These are phyloP conservation scores for Lysiphlebus fabarum DNA, from an alignment of 1,140 invertebrate species.

Conservation along the genomic window DNA sequence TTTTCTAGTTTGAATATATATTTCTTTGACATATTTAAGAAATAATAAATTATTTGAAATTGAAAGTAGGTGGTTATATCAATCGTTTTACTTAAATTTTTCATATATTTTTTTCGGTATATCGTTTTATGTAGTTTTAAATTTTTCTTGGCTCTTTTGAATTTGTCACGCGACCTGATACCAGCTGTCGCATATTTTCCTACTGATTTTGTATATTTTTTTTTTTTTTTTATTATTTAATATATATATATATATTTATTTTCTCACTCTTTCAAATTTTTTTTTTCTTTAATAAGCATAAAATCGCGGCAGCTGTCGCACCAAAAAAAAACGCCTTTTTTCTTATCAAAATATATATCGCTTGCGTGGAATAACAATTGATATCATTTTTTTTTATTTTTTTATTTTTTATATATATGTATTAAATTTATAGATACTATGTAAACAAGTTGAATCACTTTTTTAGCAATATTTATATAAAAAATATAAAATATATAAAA, in stretches of 20 bases:
- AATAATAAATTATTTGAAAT: too few species aligned
- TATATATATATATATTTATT: slow-evolving; percentile 9
- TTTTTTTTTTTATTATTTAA: too few species aligned
- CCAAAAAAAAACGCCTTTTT: slow-evolving; percentile 26
- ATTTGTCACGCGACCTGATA: slow-evolving; percentile 43
- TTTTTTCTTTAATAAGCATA: slow-evolving; percentile 39
- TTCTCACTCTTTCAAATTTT: slow-evolving; percentile 14
- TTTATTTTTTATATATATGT: neutral
- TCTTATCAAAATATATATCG: slow-evolving; percentile 25
- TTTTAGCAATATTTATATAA: too few species aligned
- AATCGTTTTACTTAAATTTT: neutral
- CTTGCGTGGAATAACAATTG: slow-evolving; percentile 30
- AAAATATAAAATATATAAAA: too few species aligned
- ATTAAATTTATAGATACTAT: too few species aligned
- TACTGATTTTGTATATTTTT: too few species aligned
- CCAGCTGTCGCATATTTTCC: slow-evolving; percentile 31
- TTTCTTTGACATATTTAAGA: too few species aligned
- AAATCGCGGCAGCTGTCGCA: slow-evolving; percentile 36
- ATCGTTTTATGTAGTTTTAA: slow-evolving; percentile 11
- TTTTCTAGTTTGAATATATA: too few species aligned
- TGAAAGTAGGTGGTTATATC: slow-evolving; percentile 1
- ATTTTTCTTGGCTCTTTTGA: slow-evolving; percentile 24
- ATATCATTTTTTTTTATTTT: slow-evolving; percentile 16
- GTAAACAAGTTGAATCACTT: too few species aligned
- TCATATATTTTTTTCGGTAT: slow-evolving; percentile 8